These are phyloP conservation scores for Bombus waltoni DNA, from an alignment of 1,140 invertebrate genomes.

Conservation along the genomic window DNA sequence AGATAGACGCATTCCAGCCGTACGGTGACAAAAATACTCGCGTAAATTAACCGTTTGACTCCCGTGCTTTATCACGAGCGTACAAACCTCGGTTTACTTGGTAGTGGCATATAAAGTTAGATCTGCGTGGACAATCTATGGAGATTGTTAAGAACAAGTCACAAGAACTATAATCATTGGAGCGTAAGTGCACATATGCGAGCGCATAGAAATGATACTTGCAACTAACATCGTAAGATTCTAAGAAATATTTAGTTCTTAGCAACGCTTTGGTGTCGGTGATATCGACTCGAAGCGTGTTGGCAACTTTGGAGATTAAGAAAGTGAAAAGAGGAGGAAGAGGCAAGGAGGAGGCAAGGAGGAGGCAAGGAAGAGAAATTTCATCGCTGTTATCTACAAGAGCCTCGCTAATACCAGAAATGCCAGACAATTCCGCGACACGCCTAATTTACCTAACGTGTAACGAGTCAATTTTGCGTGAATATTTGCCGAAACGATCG, in stretches of 20 bases:
- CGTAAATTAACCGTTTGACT: conserved; percentile 25
- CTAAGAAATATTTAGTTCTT: neutral
- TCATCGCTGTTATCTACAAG: neutral
- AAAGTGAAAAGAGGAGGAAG: neutral
- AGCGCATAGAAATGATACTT: neutral
- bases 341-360: neutral
- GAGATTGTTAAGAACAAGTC: neutral
- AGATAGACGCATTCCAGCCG: conserved; percentile 28
- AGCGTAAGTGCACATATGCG: too few species aligned
- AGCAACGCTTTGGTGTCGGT: too few species aligned
- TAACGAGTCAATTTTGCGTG: conserved; percentile 19
- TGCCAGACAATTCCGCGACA: neutral
- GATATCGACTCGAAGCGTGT: too few species aligned
- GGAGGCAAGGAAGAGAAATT: neutral
- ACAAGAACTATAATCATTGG: neutral
- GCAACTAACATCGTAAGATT: neutral
- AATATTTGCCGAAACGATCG: neutral
- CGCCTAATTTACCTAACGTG: conserved; percentile 9
- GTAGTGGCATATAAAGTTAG: neutral
- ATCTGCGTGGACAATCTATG: neutral
- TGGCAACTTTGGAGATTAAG: neutral
- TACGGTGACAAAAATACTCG: neutral
- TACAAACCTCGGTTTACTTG: neutral
- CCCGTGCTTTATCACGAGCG: neutral
- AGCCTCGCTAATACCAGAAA: neutral